These are phyloP conservation scores for Vidua macroura DNA, from an alignment of 2,113 vertebrate genomes.

Conservation along the genomic window DNA sequence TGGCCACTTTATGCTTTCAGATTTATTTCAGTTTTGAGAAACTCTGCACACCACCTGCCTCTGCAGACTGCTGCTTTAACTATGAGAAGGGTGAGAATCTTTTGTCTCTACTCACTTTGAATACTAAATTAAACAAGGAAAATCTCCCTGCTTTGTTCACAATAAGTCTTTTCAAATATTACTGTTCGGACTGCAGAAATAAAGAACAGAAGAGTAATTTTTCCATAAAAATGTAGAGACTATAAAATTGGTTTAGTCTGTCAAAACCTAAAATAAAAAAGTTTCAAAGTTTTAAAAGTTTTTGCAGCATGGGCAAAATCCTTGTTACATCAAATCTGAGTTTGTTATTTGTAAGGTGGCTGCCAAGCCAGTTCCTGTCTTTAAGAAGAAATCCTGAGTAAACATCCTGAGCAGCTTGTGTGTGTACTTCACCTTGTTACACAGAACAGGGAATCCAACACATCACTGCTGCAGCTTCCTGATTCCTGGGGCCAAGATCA, in stretches of 20 bases:
- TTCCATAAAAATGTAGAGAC: background rate
- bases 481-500: background rate
- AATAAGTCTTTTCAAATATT: background rate
- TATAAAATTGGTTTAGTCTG: background rate
- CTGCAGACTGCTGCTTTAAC: background rate
- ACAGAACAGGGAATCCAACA: background rate
- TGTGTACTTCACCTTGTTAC: background rate
- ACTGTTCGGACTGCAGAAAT: background rate
- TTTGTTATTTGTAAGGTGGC: background rate
- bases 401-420: background rate
- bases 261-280: background rate
- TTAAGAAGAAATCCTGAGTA: background rate
- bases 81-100: background rate
- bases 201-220: background rate
- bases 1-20: background rate
- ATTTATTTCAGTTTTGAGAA: background rate
- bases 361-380: background rate
- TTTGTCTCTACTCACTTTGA: background rate
- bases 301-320: background rate
- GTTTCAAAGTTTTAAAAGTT: background rate
- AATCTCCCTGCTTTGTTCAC: background rate
- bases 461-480: rapidly evolving
- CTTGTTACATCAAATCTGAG: background rate
- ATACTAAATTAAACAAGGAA: background rate
- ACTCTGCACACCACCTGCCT: background rate